A percentile compares a stretch with the other conserved stretches of the same genome.
These are phyloP conservation scores for Ommatoiulus sabulosus DNA, from an alignment of 2,888 invertebrate genomes.

Conservation along the genomic window DNA sequence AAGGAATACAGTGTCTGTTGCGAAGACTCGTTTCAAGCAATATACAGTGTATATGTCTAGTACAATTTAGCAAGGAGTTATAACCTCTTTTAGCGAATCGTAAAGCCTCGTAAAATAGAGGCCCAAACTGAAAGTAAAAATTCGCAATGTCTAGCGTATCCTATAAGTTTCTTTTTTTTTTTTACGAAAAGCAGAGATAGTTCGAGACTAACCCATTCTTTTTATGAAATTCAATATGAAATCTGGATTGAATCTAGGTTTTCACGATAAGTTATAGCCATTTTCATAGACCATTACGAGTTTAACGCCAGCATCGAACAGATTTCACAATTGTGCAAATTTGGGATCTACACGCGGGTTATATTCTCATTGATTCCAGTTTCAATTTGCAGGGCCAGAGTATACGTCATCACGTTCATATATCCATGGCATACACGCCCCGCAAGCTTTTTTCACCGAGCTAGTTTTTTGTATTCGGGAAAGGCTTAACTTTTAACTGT, in stretches of 20 bases:
- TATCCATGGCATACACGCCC: neutral
- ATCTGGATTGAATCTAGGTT: neutral
- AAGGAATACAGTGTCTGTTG: no score
- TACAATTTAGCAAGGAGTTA: no score
- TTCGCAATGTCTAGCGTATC: no score
- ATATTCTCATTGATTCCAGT: neutral
- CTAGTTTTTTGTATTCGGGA: neutral
- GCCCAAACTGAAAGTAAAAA: no score
- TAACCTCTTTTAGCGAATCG: no score
- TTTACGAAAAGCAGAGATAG: no score
- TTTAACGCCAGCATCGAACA: neutral
- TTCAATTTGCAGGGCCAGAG: neutral
- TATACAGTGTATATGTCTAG: no score
- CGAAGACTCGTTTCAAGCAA: no score
- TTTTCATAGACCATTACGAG: neutral
- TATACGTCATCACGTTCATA: neutral
- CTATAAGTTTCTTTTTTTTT: no score
- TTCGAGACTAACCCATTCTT: no score
- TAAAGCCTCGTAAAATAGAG: no score
- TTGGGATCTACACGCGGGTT: neutral
- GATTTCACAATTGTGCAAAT: neutral
- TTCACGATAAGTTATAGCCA: neutral
- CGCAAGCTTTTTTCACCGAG: neutral
- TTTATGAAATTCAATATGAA: no score
- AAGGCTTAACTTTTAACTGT: conserved; percentile 36